phyloP scores from a whole-genome alignment of 2,113 vertebrate species.

The Megaceryle torquata region DNA sequence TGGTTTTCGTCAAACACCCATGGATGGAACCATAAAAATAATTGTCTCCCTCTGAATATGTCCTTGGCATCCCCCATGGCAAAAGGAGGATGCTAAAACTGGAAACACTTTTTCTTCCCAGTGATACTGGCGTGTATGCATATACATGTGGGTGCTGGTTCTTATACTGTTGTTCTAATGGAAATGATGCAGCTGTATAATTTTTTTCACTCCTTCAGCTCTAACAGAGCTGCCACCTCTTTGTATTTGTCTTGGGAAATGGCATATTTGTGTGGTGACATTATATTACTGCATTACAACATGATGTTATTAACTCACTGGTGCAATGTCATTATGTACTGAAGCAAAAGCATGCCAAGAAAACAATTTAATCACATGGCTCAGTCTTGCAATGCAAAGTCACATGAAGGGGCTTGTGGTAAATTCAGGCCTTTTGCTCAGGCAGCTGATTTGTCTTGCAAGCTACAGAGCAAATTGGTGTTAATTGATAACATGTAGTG shows the following conservation, averaged over 20 bases:
- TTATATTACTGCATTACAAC: conserved; percentile 12
- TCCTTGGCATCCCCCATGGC: neutral
- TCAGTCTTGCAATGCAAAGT: neutral
- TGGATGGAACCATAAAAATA: neutral
- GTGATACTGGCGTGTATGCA: neutral
- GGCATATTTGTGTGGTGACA: conserved; percentile 31
- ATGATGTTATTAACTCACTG: conserved; percentile 32
- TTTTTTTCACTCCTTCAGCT: neutral
- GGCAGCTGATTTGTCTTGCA: neutral
- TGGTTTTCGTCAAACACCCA: neutral
- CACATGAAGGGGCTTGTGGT: neutral
- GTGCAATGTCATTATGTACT: conserved; percentile 26
- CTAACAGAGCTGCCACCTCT: conserved; percentile 9
- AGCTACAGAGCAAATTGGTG: neutral
- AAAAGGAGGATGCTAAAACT: neutral
- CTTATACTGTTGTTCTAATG: neutral
- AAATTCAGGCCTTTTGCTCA: neutral
- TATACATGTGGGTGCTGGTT: neutral
- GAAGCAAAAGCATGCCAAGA: conserved; percentile 32
- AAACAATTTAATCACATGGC: conserved; percentile 32
- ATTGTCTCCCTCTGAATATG: neutral
- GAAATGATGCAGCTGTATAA: neutral
- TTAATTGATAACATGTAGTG: neutral
- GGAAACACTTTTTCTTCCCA: neutral
- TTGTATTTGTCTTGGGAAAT: conserved; percentile 30